These are phyloP conservation scores for Columbina picui DNA, from an alignment of 2,113 vertebrate genomes.

Conservation along the genomic window DNA sequence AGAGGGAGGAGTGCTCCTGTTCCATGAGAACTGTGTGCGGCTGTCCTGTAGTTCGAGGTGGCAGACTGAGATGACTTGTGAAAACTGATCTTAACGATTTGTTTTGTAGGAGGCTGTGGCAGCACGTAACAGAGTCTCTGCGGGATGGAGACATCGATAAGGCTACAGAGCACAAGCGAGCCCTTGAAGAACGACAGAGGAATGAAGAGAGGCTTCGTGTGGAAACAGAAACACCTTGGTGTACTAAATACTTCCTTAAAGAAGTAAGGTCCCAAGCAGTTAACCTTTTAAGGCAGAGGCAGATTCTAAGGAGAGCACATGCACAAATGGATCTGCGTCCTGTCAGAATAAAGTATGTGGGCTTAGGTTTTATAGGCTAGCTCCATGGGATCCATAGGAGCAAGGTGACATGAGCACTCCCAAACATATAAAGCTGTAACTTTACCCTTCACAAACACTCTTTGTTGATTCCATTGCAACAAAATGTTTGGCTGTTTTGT, in stretches of 20 bases:
- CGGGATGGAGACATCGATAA: constrained; percentile 91
- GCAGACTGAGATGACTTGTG: background rate
- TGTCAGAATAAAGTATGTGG: background rate
- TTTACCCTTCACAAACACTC: background rate
- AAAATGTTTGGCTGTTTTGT: background rate
- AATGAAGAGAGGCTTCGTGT: constrained; percentile 88
- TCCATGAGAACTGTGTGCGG: background rate
- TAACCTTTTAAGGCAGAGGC: background rate
- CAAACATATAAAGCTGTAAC: background rate
- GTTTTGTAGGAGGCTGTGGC: constrained; percentile 87
- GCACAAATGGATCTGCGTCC: fast-evolving
- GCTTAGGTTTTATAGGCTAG: background rate
- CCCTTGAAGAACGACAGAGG: constrained; percentile 91
- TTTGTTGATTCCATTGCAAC: background rate
- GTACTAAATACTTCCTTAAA: constrained; percentile 90
- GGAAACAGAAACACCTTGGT: constrained; percentile 89
- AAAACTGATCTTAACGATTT: background rate
- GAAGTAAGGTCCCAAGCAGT: constrained; percentile 78
- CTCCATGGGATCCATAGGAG: background rate
- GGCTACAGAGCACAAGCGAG: constrained; percentile 92
- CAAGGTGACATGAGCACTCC: background rate
- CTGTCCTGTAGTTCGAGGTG: background rate
- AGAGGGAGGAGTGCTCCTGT: background rate
- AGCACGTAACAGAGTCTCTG: constrained; percentile 89
- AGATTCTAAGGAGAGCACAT: background rate